Conservation (phyloP, 92 coral and sea anemone species). For the Zoanthus sociatus region DNA sequence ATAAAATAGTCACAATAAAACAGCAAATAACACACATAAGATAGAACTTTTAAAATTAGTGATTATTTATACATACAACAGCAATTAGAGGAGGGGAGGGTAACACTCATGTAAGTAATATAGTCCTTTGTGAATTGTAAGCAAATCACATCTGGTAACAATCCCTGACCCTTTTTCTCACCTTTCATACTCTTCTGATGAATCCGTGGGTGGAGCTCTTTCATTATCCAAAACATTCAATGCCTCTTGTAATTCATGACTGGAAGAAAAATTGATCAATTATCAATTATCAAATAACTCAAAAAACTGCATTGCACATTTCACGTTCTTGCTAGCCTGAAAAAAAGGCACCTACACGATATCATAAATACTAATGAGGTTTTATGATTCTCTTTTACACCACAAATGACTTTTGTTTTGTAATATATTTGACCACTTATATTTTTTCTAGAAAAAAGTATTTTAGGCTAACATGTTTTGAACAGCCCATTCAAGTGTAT, state of each 20-base stretch:
- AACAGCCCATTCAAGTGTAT: too few relatives aligned
- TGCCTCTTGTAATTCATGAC: conserved; percentile 12
- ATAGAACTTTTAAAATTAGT: neutral
- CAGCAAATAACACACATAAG: conserved; percentile 1
- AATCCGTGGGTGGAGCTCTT: neutral
- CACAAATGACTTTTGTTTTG: too few relatives aligned
- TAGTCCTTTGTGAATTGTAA: neutral
- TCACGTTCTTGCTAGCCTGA: conserved; percentile 1
- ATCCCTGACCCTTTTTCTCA: neutral
- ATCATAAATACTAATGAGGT: too few relatives aligned
- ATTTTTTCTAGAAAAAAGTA: too few relatives aligned
- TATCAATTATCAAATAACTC: neutral
- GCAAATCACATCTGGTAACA: neutral
- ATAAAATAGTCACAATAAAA: conserved; percentile 1
- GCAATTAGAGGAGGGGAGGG: conserved; percentile 19
- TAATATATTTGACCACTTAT: too few relatives aligned
- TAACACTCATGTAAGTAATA: conserved; percentile 4
- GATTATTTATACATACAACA: conserved; percentile 1
- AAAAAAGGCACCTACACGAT: too few relatives aligned
- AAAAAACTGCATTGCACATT: conserved; percentile 3
- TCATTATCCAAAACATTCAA: conserved; percentile 7
- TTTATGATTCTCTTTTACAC: too few relatives aligned
- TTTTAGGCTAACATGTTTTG: too few relatives aligned
- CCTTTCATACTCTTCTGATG: conserved; percentile 7
- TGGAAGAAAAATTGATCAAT: neutral